Evolutionary conservation across 2,888 invertebrate species (phyloP), one percentile per base, ranked within the genome.

Genomic region (Tuberolachnus salignus): DNA sequence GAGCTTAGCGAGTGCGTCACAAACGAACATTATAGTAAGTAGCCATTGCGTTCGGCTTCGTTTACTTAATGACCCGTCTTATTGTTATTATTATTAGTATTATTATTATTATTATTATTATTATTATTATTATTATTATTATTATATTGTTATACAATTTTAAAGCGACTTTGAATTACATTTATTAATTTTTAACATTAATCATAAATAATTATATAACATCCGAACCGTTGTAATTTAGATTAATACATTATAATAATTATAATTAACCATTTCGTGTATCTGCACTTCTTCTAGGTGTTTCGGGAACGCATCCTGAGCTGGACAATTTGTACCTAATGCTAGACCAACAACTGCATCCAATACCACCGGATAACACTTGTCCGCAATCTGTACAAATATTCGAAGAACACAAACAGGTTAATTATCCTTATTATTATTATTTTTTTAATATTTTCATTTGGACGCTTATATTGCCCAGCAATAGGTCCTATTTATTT

Each of bases 331-430:
- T 83, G 19, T 83, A 83, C 73, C 44, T 82, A 19, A 90, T 92
- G 85, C 90, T 94, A 86, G 87, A 95, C 82, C 91, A 92, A 0
- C 92, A 94, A 84, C 87, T 94, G 80, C 89, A 93, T 83, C 97
- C 97, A 3, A 90, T 93, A 82, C 91, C 92, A 55, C 96, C 97
- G 19, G 93, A 94, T 86, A 89, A 90, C 83, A 89, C 88, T 83
- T 88, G 87, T 82, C 90, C 91, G 21, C 90, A 92, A 85, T 97
- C 96, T 73, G 89, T 93, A 85, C 88, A 91, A 82, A 92, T 97
- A 84, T 97, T 93, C 85, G 91, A 95, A 82, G 93, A 95, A 84
- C 96, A 97, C 85, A 93, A 93, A 84, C 83, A 84, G 83, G 86
- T 86, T 82, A 80, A 23, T 6, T 34, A 4, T 34, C 6, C 6